phyloP scores from a whole-genome alignment of 2,888 invertebrate species.

The Odiellus spinosus region DNA sequence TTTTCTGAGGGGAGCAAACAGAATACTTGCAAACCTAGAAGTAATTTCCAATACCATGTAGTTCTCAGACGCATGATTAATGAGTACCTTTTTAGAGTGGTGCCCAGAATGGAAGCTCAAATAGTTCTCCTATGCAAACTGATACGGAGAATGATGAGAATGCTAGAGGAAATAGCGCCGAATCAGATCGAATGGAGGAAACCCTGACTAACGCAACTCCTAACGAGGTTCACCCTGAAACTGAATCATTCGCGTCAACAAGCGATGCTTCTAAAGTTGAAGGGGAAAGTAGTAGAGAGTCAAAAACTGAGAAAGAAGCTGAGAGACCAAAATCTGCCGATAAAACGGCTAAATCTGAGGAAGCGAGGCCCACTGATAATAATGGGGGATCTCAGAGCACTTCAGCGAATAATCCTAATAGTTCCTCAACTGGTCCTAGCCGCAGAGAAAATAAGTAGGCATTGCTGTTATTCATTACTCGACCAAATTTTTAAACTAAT shows the following conservation, averaged over 20 bases:
- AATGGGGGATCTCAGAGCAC: neutral
- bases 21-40: conserved; percentile 9
- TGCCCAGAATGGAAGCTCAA: conserved; percentile 7
- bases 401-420: neutral
- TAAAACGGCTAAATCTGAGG: neutral
- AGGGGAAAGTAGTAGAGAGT: neutral
- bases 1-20: conserved; percentile 11
- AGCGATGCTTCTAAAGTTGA: neutral
- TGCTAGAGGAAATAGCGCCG: neutral
- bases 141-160: conserved; percentile 9
- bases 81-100: conserved; percentile 5
- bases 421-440: neutral
- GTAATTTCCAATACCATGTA: too few relatives aligned
- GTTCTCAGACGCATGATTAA: neutral
- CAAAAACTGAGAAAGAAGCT: neutral
- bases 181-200: neutral
- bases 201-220: neutral
- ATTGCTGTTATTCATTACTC: neutral
- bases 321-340: neutral
- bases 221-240: neutral
- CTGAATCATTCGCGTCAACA: neutral
- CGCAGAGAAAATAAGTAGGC: neutral
- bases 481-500: neutral
- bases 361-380: too few relatives aligned
- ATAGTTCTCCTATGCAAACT: conserved; percentile 12